These are phyloP conservation scores for Chlorodrepanis virens DNA, from an alignment of 2,113 vertebrate genomes.

Conservation along the genomic window DNA sequence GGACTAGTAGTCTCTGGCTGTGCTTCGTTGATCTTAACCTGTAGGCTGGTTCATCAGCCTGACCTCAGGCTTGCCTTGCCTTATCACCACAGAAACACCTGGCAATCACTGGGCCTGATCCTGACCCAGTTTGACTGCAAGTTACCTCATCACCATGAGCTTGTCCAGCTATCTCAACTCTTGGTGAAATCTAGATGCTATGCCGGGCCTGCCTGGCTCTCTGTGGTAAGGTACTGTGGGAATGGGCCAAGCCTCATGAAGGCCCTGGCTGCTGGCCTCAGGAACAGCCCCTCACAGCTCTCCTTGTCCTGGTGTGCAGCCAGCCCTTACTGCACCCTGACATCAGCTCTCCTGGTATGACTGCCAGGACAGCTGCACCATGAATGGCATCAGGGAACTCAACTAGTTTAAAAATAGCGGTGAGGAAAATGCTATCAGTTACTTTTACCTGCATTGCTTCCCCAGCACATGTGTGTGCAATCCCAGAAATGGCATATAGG, in stretches of 20 bases:
- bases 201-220: not conserved
- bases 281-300: not conserved
- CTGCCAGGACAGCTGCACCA: slow-evolving; percentile 30
- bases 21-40: not conserved
- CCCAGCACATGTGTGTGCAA: not conserved
- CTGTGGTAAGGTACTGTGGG: not conserved
- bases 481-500: not conserved
- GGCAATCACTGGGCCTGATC: not conserved
- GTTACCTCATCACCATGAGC: not conserved
- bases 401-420: slow-evolving; percentile 9
- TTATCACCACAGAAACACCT: not conserved
- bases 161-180: not conserved
- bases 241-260: not conserved
- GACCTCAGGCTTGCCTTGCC: not conserved
- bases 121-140: not conserved
- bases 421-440: not conserved
- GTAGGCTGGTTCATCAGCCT: not conserved
- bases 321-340: not conserved
- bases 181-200: not conserved
- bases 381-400: not conserved
- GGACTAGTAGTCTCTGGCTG: not conserved
- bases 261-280: not conserved
- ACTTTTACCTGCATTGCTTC: not conserved
- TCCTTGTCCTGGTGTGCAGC: not conserved
- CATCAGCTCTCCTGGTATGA: not conserved